Base-by-base conservation (phyloP, 2,888 invertebrate genomes). In the Heteromyza rotundicornis region DNA sequence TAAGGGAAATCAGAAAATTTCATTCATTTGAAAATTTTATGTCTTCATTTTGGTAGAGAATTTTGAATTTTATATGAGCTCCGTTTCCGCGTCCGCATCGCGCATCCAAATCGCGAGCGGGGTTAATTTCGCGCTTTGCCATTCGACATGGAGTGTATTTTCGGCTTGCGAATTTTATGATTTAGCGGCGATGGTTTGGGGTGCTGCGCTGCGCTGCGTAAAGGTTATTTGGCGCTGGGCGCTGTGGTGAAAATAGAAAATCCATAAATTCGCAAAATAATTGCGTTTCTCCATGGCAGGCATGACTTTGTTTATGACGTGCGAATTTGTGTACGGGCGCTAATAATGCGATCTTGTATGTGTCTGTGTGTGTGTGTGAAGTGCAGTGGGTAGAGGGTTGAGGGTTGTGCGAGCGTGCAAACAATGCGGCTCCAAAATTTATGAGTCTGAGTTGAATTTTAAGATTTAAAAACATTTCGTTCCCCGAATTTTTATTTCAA, bases 201-300 rank as follows among this genome's bases (percentile, higher is more conserved):
- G 10, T 27, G 5, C 27, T 27, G 7, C 27, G 27, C 27, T 27
- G 27, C 27, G 10, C 27, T 60, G 36, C 36, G 63, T 2, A 2
- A 47, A 47, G 47, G 59, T n/a, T n/a, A 63, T 61, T 65, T 65
- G 63, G n/a, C n/a, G n/a, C n/a, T 40, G 59, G 35, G 50, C 49
- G 20, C 20, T 12, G 61, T 20, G 55, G 52, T 59, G 63, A 50
- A 60, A 63, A 69, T 68, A 60, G 67, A 64, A 73, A 68, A 72
- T 73, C 69, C 68, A 70, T 74, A 69, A 69, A 72, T 70, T 72
- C 66, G 66, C 61, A 65, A 68, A 68, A 70, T 71, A 69, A 70
- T 71, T 72, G 64, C 60, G 62, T 27, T 17, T 32, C 49, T 24
- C n/a, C 40, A n/a, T 19, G 27, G 14, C 16, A 22, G 24, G 40